Base-by-base conservation (phyloP, 2,797 vertebrate species). In the Hydrocynus forskahlii region DNA sequence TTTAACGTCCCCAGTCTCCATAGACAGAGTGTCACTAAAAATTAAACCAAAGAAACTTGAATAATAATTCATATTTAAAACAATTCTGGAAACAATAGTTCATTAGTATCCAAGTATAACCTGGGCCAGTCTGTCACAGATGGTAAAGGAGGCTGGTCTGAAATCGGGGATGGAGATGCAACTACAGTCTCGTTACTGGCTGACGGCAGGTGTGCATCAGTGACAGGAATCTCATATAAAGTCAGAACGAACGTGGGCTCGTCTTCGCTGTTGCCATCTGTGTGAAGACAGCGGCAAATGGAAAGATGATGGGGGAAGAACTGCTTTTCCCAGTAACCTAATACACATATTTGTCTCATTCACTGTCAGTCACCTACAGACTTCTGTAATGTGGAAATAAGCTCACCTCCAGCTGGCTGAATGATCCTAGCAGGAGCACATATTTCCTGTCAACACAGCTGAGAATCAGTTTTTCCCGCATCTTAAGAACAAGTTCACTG, bases 221-320 rank as follows among this genome's bases (percentile, higher is more conserved):
- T 74, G 7, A 79, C 66, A 3, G 86, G 86, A 71, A 88, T 86
- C 76, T 85, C 86, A 84, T 88, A 88, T 12, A 89, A 64, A 16
- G 86, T 89, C 54, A 89, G 84, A 67, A 89, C 85, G 72, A 89
- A 86, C 1, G 85, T 87, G 57, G 87, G 87, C 54, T 89, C 87
- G 21, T 75, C 74, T 25, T 82, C 71, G 48, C 17, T 43, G 12
- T 43, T 21, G 52, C 66, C 68, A 57, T 63, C 80, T 81, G 21
- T 6, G 45, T 50, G 8, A 79, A 77, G 7, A 72, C 9, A 55
- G 38, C 54, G 35, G 50, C 45, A 50, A 45, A 19, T 60, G 45
- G 50, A 64, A 29, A 45, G 8, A 59, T 5, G 16, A 72, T 21
- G 23, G 16, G 17, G 50, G 64, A 25, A 17, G 52, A 57, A 43